These are phyloP conservation scores for Pteronura brasiliensis DNA, from an alignment of 2,113 vertebrate genomes.

Conservation along the genomic window DNA sequence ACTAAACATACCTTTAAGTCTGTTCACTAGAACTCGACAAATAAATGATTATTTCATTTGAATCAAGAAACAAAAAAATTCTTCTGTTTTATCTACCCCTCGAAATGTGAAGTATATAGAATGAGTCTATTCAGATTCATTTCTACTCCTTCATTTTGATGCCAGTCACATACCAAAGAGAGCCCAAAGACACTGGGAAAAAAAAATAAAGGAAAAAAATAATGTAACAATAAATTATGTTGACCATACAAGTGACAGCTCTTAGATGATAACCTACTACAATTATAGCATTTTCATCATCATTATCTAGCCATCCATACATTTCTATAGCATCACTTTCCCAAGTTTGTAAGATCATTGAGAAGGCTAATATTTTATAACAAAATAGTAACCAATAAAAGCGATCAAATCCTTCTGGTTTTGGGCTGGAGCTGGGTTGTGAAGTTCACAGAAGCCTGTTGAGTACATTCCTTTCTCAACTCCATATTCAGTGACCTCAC, in stretches of 20 bases:
- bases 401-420: neutral
- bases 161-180: conserved; percentile 27
- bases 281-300: conserved; percentile 1
- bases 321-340: neutral
- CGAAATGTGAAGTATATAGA: conserved; percentile 23
- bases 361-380: neutral
- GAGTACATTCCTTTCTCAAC: neutral
- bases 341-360: neutral
- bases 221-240: conserved; percentile 27
- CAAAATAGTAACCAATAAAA: neutral
- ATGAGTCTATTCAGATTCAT: conserved; percentile 38
- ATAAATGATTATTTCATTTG: conserved; percentile 3
- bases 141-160: conserved; percentile 43
- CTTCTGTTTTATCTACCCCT: neutral
- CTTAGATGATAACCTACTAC: neutral
- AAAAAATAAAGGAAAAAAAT: neutral
- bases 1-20: neutral
- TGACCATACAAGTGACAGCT: neutral
- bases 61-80: neutral
- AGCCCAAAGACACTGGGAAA: neutral
- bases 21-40: neutral
- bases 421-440: neutral
- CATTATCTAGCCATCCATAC: neutral
- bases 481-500: neutral
- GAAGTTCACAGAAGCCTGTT: neutral